Conservation (phyloP, 2,888 invertebrate species). For the Callyntrura guangdongensis region DNA sequence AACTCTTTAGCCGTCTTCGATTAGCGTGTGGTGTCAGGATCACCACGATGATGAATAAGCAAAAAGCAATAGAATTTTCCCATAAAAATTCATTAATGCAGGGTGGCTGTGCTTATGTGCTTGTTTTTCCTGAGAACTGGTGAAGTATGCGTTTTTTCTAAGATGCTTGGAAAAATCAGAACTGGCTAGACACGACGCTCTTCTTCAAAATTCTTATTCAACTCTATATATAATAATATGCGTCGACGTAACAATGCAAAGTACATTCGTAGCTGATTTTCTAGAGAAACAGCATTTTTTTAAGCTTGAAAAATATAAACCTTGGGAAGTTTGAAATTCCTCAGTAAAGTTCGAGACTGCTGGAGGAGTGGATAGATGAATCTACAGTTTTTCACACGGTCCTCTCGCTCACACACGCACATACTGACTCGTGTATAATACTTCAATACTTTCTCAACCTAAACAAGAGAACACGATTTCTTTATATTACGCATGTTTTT, state of each 20-base stretch:
- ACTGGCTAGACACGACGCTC: conserved; percentile 40
- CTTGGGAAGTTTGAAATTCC: conserved; percentile 54
- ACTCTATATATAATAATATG: not conserved
- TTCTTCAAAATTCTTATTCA: not conserved
- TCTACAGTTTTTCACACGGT: conserved; percentile 60
- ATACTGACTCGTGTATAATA: not conserved
- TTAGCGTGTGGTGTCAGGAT: not conserved
- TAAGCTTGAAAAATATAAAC: not conserved
- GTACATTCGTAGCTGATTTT: conserved; percentile 10
- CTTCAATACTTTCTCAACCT: conserved; percentile 16
- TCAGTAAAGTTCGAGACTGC: conserved; percentile 8
- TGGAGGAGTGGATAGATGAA: conserved; percentile 19
- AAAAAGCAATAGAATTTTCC: conserved; percentile 41
- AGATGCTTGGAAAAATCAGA: not conserved
- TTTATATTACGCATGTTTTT: conserved; percentile 17
- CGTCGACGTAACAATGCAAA: no score
- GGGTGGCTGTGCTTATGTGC: conserved; percentile 6
- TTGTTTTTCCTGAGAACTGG: not conserved
- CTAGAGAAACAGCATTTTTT: conserved; percentile 48
- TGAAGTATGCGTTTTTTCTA: conserved; percentile 35
- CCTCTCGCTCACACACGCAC: not conserved
- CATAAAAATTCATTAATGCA: conserved; percentile 46
- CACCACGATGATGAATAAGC: conserved; percentile 27
- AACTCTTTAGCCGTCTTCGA: not conserved
- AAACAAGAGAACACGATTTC: conserved; percentile 28